phyloP scores from a whole-genome alignment of 2,888 invertebrate species.

The Drosophila acutilabella region DNA sequence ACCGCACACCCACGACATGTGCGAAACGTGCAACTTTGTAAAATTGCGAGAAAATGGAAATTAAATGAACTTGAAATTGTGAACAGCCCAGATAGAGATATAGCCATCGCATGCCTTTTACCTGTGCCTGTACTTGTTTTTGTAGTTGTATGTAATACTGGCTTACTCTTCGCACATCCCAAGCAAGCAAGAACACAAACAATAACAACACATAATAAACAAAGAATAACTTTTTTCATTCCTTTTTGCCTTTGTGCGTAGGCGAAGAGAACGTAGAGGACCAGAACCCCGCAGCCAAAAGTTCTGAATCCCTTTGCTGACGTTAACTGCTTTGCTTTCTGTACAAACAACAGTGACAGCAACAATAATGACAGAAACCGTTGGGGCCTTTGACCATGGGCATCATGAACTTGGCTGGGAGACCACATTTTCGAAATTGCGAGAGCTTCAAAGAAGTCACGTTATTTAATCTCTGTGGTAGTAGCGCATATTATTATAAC shows the following conservation, averaged over 20 bases:
- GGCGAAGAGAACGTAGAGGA: constrained; percentile 1
- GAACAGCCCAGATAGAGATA: constrained; percentile 40
- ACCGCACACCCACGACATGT: constrained; percentile 5
- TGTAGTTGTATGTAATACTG: constrained; percentile 1
- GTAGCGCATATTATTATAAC: too few species aligned
- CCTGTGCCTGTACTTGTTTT: background rate
- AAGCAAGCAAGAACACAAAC: constrained; percentile 17
- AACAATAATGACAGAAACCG: constrained; percentile 8
- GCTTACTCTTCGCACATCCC: constrained; percentile 1
- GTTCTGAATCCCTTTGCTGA: constrained; percentile 11
- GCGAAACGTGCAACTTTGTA: constrained; percentile 39
- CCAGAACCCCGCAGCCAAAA: background rate
- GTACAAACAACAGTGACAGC: constrained; percentile 17
- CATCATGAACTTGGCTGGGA: too few species aligned
- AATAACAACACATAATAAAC: constrained; percentile 11
- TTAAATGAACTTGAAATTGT: constrained; percentile 74
- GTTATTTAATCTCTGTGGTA: too few species aligned
- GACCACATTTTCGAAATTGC: constrained; percentile 6
- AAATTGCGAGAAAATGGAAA: constrained; percentile 67
- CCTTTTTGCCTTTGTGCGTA: constrained; percentile 7
- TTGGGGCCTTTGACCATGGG: background rate
- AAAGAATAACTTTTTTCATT: constrained; percentile 14
- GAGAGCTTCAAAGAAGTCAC: background rate
- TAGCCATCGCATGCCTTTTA: constrained; percentile 8
- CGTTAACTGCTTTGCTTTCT: constrained; percentile 8